These are phyloP conservation scores for Rhabdophis nuchalis DNA, from an alignment of 2,797 vertebrate genomes.

Conservation along the genomic window DNA sequence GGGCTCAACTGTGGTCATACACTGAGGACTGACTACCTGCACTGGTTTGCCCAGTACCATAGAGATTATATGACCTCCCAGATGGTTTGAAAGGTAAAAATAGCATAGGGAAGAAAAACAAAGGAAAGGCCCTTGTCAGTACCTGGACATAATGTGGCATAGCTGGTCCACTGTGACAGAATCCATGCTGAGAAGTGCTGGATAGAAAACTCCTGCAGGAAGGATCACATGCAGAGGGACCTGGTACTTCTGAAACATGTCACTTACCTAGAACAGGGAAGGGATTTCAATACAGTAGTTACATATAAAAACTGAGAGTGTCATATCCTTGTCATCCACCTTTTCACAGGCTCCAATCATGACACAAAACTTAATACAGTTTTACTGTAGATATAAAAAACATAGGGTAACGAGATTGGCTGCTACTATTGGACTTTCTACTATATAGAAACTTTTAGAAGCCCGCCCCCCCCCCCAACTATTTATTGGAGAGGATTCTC, in stretches of 20 bases:
- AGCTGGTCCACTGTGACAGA: constrained; percentile 83
- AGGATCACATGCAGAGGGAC: constrained; percentile 86
- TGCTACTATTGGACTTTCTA: background rate
- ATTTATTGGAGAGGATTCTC: background rate
- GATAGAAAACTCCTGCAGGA: constrained; percentile 86
- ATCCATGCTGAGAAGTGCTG: constrained; percentile 81
- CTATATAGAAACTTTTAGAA: background rate
- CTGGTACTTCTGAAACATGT: constrained; percentile 82
- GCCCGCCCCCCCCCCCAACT: background rate
- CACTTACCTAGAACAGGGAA: constrained; percentile 80
- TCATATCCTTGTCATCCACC: background rate
- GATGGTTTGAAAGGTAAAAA: background rate
- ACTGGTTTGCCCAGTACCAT: background rate
- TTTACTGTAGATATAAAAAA: no score
- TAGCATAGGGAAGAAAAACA: background rate
- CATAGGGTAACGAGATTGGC: background rate
- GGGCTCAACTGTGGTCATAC: background rate
- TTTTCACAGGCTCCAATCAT: background rate
- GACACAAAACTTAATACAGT: background rate
- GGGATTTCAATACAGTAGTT: background rate
- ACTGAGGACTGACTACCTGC: background rate
- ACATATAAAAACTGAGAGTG: background rate
- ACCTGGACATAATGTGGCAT: constrained; percentile 92
- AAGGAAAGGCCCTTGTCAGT: background rate
- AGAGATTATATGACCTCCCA: background rate